Percentiles rank a stretch among this genome's conserved stretches.
phyloP scores from a whole-genome alignment of 2,888 invertebrate genomes.

The Himalopsyche tibetana region DNA sequence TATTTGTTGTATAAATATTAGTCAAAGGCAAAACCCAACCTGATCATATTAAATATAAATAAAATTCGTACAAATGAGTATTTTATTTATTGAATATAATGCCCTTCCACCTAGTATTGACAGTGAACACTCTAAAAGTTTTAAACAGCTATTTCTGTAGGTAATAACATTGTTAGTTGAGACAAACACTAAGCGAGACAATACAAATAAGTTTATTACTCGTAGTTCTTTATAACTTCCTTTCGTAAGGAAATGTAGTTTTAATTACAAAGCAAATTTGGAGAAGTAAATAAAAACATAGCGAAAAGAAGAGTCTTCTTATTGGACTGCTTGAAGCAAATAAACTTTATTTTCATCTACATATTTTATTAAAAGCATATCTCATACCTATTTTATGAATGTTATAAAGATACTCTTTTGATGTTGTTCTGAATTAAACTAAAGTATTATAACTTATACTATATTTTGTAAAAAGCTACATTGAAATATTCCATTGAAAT shows the following conservation, averaged over 20 bases:
- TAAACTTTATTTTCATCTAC: neutral
- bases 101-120: too few relatives aligned
- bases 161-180: neutral
- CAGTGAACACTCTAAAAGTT: too few relatives aligned
- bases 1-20: too few relatives aligned
- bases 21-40: too few relatives aligned
- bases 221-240: neutral
- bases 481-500: too few relatives aligned
- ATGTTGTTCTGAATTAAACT: neutral
- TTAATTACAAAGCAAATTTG: constrained; percentile 7
- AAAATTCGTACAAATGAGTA: too few relatives aligned
- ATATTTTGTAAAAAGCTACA: too few relatives aligned
- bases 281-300: neutral
- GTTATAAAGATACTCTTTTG: neutral
- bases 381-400: neutral
- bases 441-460: too few relatives aligned
- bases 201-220: neutral
- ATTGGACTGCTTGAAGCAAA: neutral
- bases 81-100: too few relatives aligned
- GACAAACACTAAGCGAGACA: neutral
- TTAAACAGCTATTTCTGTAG: too few relatives aligned
- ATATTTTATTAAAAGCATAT: neutral
- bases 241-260: neutral
- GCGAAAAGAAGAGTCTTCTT: too few relatives aligned
- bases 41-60: too few relatives aligned